Evolutionary conservation across 2,113 vertebrate genomes (phyloP).

Genomic region (Holacanthus passer): DNA sequence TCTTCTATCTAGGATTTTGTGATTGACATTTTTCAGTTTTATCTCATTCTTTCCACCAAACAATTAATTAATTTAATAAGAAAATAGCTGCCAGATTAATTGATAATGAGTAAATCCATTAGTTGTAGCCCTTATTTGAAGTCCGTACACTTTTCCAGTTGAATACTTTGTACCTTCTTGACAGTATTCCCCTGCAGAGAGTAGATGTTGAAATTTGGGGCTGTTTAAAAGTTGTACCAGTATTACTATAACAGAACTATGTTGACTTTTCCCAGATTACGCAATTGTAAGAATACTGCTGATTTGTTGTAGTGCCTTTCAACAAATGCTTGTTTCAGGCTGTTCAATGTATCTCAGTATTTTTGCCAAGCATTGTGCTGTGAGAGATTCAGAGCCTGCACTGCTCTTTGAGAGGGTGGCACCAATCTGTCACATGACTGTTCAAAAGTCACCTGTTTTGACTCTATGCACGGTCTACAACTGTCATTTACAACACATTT

Average conservation of each 20-base stretch:
- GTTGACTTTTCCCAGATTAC: not conserved
- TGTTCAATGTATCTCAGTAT: not conserved
- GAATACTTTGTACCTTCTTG: not conserved
- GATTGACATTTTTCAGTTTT: not conserved
- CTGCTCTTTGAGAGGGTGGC: not conserved
- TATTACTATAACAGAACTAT: not conserved
- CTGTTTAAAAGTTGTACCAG: not conserved
- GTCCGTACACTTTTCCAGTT: not conserved
- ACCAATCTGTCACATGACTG: not conserved
- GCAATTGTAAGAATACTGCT: not conserved
- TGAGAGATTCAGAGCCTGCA: not conserved
- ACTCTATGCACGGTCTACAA: too few species aligned
- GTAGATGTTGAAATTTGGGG: not conserved
- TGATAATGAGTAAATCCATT: not conserved
- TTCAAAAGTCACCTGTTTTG: not conserved
- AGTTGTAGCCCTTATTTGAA: not conserved
- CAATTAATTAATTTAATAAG: not conserved
- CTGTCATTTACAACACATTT: not conserved
- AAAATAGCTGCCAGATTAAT: too few species aligned
- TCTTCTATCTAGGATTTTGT: too few species aligned
- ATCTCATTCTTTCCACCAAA: not conserved
- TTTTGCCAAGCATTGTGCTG: not conserved
- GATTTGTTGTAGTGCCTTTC: not conserved
- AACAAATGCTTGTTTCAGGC: not conserved
- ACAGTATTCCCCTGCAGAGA: not conserved